Conservation (phyloP, 2,113 vertebrate genomes). For the Alligator sinensis region DNA sequence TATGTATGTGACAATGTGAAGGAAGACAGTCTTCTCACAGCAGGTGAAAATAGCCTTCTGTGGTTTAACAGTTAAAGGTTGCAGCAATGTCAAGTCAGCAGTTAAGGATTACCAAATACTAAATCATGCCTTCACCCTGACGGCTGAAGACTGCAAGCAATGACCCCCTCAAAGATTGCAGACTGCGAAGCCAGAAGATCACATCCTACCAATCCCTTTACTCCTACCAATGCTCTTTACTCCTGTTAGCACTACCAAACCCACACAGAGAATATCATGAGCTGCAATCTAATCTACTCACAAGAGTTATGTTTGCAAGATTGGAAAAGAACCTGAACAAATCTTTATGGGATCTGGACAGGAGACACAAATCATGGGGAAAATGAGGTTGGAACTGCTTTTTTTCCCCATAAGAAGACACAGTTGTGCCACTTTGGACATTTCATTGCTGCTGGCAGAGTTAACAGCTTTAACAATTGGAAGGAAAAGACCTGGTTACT, state of each 20-base stretch:
- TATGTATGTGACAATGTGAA: no score
- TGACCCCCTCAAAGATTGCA: background rate
- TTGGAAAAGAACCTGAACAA: background rate
- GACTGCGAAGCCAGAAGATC: background rate
- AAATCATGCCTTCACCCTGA: no score
- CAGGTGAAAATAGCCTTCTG: no score
- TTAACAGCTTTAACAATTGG: background rate
- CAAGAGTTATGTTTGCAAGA: rapidly evolving
- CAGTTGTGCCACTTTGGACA: background rate
- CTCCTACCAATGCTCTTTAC: background rate
- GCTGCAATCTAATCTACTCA: background rate
- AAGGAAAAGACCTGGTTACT: background rate
- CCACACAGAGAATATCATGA: background rate
- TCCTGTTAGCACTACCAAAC: background rate
- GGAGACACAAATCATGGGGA: background rate
- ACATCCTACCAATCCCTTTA: no score
- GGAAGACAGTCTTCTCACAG: no score
- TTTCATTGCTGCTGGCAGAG: background rate
- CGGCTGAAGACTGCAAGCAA: no score
- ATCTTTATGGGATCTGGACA: background rate
- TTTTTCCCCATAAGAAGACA: background rate
- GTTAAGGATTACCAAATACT: no score
- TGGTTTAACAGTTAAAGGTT: no score
- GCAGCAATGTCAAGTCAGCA: no score
- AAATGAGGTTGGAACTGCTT: background rate